These are phyloP conservation scores for Suncus etruscus DNA, from an alignment of 2,113 vertebrate genomes.

Conservation along the genomic window DNA sequence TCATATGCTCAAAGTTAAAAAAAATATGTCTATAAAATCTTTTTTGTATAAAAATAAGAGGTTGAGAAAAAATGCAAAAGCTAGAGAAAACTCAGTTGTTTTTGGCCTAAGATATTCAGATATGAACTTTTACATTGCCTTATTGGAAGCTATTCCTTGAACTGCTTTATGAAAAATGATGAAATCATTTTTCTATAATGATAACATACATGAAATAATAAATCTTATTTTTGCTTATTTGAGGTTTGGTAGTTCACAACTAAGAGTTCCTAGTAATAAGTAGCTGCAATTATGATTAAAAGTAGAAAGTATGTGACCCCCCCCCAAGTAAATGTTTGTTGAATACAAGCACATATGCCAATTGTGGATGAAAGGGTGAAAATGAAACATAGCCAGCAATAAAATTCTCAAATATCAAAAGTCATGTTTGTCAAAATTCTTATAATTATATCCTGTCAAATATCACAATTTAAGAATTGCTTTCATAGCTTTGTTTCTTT, in stretches of 20 bases:
- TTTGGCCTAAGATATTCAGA: too few species aligned
- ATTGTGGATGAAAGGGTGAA: neutral
- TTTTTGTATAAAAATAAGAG: neutral
- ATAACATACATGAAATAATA: neutral
- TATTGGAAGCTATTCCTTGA: neutral
- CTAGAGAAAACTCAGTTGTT: neutral
- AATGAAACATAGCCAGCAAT: neutral
- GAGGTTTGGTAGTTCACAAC: neutral
- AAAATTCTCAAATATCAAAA: neutral
- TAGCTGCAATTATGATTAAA: neutral
- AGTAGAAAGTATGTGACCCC: neutral
- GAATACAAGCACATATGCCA: neutral
- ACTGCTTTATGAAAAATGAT: neutral
- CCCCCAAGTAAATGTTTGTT: neutral
- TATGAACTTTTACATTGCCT: too few species aligned
- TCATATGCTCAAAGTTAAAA: neutral
- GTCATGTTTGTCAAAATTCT: neutral
- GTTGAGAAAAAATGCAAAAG: neutral
- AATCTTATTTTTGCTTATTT: neutral
- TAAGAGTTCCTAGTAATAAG: conserved; percentile 30
- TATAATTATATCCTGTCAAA: neutral
- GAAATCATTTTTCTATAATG: neutral
- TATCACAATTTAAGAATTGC: neutral
- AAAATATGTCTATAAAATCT: neutral
- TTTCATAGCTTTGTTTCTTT: neutral